Evolutionary conservation across 2,113 vertebrate species (phyloP), one percentile per base, ranked within the genome.

Genomic region (Pycnonotus jocosus): DNA sequence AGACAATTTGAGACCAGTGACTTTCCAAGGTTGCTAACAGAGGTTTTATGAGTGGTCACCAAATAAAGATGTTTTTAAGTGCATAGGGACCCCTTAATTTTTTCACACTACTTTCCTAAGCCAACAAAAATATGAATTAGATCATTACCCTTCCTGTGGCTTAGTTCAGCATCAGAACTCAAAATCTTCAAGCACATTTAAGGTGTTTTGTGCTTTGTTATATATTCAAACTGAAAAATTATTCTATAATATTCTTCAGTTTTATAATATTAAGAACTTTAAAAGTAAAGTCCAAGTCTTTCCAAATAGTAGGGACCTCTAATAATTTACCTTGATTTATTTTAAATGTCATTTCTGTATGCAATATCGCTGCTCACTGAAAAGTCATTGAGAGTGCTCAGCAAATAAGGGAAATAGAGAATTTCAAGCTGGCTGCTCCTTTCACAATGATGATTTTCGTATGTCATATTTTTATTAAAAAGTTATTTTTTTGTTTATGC

Each of bases 401-500:
- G 91, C 89, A 95, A 58, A 69, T 60, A 69, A 62, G 53, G 78
- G 74, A 93, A 95, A 86, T 19, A 35, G 58, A 89, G 82, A 91
- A n/a, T 83, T 93, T 70, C 71, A 92, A 73, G 58, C 57, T 88
- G 86, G 53, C 80, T 89, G 61, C 45, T 91, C 48, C 83, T 76
- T 81, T 92, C 83, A 93, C 57, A 38, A 54, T 44, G 42, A 73
- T 94, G 48, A 77, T 33, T 51, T 78, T 95, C 83, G 54, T 68
- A 71, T 70, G 68, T 69, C 77, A 35, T n/a, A 76, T 62, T 95
- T 95, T 92, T 94, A 89, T 84, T 92, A 79, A 58, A 58, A 92
- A 92, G 21, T 54, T 87, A 71, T 94, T 95, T 95, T 95, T 56
- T 93, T 76, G 53, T 92, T 85, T 84, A 88, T 69, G 42, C 66